Evolutionary conservation across 2,888 invertebrate genomes (phyloP), one percentile per base, ranked within the genome.

Genomic region (Glaucopsyche alexis): DNA sequence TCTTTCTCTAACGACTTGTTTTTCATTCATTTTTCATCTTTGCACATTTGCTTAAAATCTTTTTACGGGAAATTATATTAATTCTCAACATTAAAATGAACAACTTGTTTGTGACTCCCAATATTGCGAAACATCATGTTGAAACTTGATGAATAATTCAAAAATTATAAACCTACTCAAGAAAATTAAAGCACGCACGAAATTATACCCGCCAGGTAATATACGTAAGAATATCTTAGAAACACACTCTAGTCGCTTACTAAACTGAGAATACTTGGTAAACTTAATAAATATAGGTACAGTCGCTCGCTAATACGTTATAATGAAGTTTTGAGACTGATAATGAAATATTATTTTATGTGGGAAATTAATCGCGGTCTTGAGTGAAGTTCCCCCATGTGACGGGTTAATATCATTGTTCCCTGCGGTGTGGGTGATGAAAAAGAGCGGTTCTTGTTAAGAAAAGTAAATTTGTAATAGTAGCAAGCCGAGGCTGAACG

Each of bases 101-200:
- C 14, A 29, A 14, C 29, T 14, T 60, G 14, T 29, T 60, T 29
- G 29, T 60, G 60, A 1, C 29, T 11, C 11, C 6, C 29, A 0
- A 29, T 60, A 29, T 60, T 29, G 60, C 29, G 29, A 14, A 60
- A 29, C 13, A 14, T 4, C 60, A 11, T 55, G 55, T 19, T 11
- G 55, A 55, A 19, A 29, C 19, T 55, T 55, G 55, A 55, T 55
- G 55, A 19, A 55, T 29, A 60, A 60, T 60, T 29, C 29, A 13
- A 29, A 60, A 60, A 60, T 60, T 60, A 60, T 60, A 29, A 60
- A 60, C 7, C 29, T 16, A 38, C 29, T 60, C 60, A 60, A 29
- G 13, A 29, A 38, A 29, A 60, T 60, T 11, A 29, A 60, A 29
- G 60, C 60, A 60, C 60, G 60, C 60, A 29, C 60, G 29, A 60